A percentile compares a stretch with the other conserved stretches of the same genome.
phyloP scores from a whole-genome alignment of 2,888 invertebrate genomes.

The Notodonta ziczac region DNA sequence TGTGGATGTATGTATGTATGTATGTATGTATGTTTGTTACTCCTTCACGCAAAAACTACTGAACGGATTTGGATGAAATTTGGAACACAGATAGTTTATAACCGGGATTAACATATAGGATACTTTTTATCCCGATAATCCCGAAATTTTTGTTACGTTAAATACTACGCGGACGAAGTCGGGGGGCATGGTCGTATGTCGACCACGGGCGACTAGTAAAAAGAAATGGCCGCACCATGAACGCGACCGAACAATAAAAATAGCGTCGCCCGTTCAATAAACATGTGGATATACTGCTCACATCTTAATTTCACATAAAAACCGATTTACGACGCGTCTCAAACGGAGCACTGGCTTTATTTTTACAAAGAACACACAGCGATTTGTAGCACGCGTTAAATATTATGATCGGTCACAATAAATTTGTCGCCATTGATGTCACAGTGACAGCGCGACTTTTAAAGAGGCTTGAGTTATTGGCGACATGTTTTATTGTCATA shows the following conservation, averaged over 20 bases:
- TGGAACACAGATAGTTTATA: too few species aligned
- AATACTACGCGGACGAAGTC: too few species aligned
- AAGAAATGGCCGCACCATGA: background rate
- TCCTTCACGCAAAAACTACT: too few species aligned
- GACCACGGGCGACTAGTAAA: too few species aligned
- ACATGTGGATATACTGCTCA: constrained; percentile 60
- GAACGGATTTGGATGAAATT: too few species aligned
- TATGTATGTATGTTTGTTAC: too few species aligned
- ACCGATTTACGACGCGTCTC: constrained; percentile 58
- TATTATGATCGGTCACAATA: constrained; percentile 66
- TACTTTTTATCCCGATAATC: too few species aligned
- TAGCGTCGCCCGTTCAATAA: constrained; percentile 54
- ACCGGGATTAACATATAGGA: too few species aligned
- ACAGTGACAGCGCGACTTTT: background rate
- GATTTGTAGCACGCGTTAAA: constrained; percentile 66
- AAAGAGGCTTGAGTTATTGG: background rate
- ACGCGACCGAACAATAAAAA: constrained; percentile 27
- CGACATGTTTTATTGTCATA: constrained; percentile 7
- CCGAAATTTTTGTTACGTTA: too few species aligned
- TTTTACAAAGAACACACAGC: constrained; percentile 44
- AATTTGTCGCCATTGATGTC: constrained; percentile 61
- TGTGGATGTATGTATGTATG: too few species aligned
- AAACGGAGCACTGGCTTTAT: constrained; percentile 59
- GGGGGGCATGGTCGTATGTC: too few species aligned
- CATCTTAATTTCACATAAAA: constrained; percentile 76